phyloP scores from a whole-genome alignment of 2,888 invertebrate genomes.

The Bhutanitis thaidina region DNA sequence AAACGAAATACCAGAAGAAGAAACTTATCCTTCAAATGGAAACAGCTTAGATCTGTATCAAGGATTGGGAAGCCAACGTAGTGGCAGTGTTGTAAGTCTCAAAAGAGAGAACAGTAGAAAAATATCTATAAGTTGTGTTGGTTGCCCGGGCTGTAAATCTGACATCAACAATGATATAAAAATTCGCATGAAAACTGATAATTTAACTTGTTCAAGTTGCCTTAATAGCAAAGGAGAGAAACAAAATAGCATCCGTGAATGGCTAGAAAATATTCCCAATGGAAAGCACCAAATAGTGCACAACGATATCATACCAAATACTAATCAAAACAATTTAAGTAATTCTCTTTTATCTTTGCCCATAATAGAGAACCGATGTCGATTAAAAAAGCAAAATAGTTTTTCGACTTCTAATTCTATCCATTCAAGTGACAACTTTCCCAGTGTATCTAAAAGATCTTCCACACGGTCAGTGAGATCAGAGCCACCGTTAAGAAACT shows the following conservation, averaged over 20 bases:
- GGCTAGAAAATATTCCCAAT: slow-evolving; percentile 86
- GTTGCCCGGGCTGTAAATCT: slow-evolving; percentile 83
- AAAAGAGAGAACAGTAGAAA: slow-evolving; percentile 82
- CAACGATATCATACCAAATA: slow-evolving; percentile 41
- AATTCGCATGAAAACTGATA: slow-evolving; percentile 65
- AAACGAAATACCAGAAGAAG: slow-evolving; percentile 91
- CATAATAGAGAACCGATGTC: slow-evolving; percentile 40
- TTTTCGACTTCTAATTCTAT: slow-evolving; percentile 50
- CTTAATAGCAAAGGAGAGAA: slow-evolving; percentile 82
- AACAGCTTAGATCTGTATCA: slow-evolving; percentile 71
- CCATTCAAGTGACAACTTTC: slow-evolving; percentile 44
- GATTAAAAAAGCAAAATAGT: slow-evolving; percentile 60
- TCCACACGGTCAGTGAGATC: slow-evolving; percentile 66
- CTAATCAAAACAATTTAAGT: slow-evolving; percentile 43
- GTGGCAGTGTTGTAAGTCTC: slow-evolving; percentile 77
- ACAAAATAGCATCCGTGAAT: slow-evolving; percentile 86
- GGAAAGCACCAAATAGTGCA: slow-evolving; percentile 48
- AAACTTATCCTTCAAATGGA: slow-evolving; percentile 70
- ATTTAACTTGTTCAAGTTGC: slow-evolving; percentile 76
- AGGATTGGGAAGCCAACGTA: slow-evolving; percentile 72
- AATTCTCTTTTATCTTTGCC: slow-evolving; percentile 62
- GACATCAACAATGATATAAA: slow-evolving; percentile 40
- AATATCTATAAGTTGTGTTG: slow-evolving; percentile 75
- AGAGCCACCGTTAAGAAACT: slow-evolving; percentile 60
- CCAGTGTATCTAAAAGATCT: slow-evolving; percentile 42